Base-by-base conservation (phyloP, 2,888 invertebrate genomes). In the Philereme transversata region DNA sequence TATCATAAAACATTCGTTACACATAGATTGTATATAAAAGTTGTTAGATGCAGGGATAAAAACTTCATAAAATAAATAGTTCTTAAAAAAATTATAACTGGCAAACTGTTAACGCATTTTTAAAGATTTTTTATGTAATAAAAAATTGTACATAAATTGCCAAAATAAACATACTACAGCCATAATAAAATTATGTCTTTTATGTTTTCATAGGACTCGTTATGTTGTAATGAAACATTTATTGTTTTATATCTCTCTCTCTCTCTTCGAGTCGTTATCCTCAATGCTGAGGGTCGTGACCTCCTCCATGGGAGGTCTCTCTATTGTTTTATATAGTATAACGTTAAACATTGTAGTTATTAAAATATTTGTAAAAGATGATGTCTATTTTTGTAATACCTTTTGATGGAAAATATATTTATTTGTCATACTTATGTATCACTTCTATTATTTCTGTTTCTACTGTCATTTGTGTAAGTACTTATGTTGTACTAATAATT, bases 311-410 rank as follows among this genome's bases (percentile, higher is more conserved):
- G n/a, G n/a, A n/a, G n/a, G n/a, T n/a, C n/a, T n/a, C n/a, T n/a
- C n/a, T n/a, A n/a, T n/a, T n/a, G n/a, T n/a, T n/a, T n/a, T n/a
- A n/a, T n/a, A n/a, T n/a, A n/a, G 22, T 22, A 3, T 38, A 8
- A 38, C 38, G 6, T 38, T 38, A 8, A 7, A 38, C 4, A 10
- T 43, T 43, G n/a, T n/a, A 43, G 10, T 56, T 51, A 71, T 72
- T 75, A 73, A 76, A 74, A 64, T 69, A 75, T 73, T 64, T 67
- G 57, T 71, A 69, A 66, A 67, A 62, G 66, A 64, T 58, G 60
- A 43, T 63, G 68, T 71, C 74, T 83, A 81, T 82, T 83, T 82
- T 83, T 81, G 77, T 80, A 79, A 74, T n/a, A 67, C 69, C 71
- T 73, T 77, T 79, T 70, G 64, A 54, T 73, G 55, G 57, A 58